phyloP scores from a whole-genome alignment of 2,888 invertebrate genomes.

The Dicycla oo region DNA sequence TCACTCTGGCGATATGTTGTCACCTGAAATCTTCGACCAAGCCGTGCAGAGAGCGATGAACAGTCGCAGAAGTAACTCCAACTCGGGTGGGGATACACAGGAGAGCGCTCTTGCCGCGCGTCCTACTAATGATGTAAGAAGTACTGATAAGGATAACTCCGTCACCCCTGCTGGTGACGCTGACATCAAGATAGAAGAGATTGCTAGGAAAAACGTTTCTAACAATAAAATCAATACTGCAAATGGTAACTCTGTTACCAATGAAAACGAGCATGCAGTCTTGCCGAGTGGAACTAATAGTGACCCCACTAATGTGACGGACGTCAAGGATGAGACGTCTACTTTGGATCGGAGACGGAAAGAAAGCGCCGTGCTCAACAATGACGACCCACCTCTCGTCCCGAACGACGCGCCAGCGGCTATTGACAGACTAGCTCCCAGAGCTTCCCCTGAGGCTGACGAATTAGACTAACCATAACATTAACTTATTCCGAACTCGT shows the following conservation, averaged over 20 bases:
- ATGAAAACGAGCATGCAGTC: constrained; percentile 61
- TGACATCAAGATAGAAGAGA: constrained; percentile 82
- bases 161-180: constrained; percentile 66
- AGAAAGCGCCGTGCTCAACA: constrained; percentile 62
- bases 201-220: constrained; percentile 75
- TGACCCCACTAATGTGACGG: constrained; percentile 61
- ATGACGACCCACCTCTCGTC: constrained; percentile 71
- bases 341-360: constrained; percentile 85
- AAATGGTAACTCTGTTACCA: constrained; percentile 67
- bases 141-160: constrained; percentile 71
- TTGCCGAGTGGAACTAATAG: constrained; percentile 68
- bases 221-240: constrained; percentile 68
- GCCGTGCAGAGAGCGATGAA: constrained; percentile 70
- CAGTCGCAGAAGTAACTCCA: constrained; percentile 67
- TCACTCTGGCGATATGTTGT: constrained; percentile 83
- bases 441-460: constrained; percentile 82
- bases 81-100: constrained; percentile 67
- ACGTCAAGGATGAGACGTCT: constrained; percentile 70
- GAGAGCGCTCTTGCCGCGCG: constrained; percentile 66
- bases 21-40: constrained; percentile 73
- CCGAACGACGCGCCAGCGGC: constrained; percentile 48
- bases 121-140: constrained; percentile 58
- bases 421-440: constrained; percentile 71
- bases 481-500: constrained; percentile 70
- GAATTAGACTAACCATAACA: constrained; percentile 82